phyloP scores from a whole-genome alignment of 2,797 vertebrate genomes.

The Trematocara caparti region DNA sequence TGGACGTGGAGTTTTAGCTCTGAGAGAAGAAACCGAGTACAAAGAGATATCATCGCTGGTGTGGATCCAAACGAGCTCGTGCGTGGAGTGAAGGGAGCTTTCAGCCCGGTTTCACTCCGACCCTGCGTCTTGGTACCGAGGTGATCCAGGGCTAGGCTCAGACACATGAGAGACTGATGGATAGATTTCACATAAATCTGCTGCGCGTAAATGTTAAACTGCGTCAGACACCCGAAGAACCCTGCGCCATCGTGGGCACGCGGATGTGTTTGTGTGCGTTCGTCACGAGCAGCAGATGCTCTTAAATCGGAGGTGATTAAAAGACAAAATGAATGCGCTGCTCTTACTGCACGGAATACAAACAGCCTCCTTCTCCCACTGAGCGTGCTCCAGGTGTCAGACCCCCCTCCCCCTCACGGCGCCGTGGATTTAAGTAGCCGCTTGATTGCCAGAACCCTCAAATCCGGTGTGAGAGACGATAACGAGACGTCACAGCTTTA shows the following conservation, averaged over 20 bases:
- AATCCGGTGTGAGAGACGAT: conserved; percentile 73
- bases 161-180: neutral
- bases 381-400: conserved; percentile 17
- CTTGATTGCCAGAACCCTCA: conserved; percentile 77
- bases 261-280: neutral
- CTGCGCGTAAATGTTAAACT: neutral
- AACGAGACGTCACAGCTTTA: conserved; percentile 81
- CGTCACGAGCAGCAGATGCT: neutral
- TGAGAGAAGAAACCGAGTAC: too few relatives aligned
- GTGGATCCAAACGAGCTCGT: neutral
- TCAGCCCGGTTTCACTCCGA: neutral
- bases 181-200: neutral
- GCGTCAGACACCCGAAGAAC: neutral
- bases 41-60: neutral
- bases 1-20: too few relatives aligned
- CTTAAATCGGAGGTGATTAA: neutral
- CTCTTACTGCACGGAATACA: neutral
- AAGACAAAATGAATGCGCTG: neutral
- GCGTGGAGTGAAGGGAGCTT: too few relatives aligned
- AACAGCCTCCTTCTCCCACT: neutral
- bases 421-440: conserved; percentile 53
- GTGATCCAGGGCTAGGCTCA: neutral
- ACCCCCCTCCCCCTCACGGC: neutral
- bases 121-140: neutral
- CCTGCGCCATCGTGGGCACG: neutral